Conservation (phyloP, 2,888 invertebrate species). For the Cinara cedri region DNA sequence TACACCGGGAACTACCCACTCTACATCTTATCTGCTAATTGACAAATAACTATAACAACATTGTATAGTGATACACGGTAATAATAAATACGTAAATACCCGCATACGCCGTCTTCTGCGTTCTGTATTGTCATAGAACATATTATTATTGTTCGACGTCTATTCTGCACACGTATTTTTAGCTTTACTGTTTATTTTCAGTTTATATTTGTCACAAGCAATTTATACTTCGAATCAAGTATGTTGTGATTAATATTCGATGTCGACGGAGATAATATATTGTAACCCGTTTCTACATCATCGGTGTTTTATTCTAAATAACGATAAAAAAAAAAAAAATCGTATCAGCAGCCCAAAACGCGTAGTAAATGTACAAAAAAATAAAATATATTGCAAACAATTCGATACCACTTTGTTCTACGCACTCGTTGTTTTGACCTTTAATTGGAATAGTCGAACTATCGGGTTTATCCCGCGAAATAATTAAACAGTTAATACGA, state of each 20-base stretch:
- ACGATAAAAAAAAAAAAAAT: conserved; percentile 3
- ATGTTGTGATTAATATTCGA: conserved; percentile 2
- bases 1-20: too few relatives aligned
- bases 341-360: neutral
- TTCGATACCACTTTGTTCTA: conserved; percentile 11
- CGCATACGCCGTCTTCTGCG: too few relatives aligned
- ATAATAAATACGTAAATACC: neutral
- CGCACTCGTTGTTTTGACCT: conserved; percentile 12
- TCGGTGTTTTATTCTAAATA: conserved; percentile 23
- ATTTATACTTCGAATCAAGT: too few relatives aligned
- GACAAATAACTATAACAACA: neutral
- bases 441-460: conserved; percentile 11
- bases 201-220: too few relatives aligned
- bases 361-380: conserved; percentile 10
- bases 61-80: neutral
- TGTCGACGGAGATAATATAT: conserved; percentile 11
- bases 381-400: neutral
- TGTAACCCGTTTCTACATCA: conserved; percentile 9
- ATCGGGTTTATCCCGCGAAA: conserved; percentile 5
- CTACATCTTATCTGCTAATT: too few relatives aligned
- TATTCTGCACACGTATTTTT: too few relatives aligned
- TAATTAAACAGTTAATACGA: too few relatives aligned
- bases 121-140: too few relatives aligned
- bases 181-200: too few relatives aligned
- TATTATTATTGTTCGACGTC: too few relatives aligned